Evolutionary conservation across 2,797 vertebrate species (phyloP).

Genomic region (Squalus acanthias): DNA sequence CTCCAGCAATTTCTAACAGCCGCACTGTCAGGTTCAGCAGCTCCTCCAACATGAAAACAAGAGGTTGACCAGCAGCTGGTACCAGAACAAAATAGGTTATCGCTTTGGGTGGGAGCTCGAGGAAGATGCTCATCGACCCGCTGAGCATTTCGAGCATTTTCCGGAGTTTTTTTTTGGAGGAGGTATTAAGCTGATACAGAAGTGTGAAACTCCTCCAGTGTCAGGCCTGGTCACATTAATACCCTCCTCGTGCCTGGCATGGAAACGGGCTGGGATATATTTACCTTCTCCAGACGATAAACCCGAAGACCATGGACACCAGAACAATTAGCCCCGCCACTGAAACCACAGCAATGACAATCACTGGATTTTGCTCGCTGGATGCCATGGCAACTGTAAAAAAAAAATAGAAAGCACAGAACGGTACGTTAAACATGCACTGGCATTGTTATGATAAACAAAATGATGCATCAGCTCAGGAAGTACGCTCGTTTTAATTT

Average conservation of each 20-base stretch:
- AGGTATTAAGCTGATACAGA: not conserved
- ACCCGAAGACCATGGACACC: slow-evolving; percentile 70
- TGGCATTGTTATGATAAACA: not conserved
- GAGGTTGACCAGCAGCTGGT: not conserved
- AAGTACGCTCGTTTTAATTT: not conserved
- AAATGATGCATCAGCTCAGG: not conserved
- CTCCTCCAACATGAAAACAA: too few species aligned
- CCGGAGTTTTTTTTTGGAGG: not conserved
- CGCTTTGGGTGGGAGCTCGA: not conserved
- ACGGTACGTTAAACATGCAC: not conserved
- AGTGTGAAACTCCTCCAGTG: not conserved
- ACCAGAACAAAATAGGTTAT: not conserved
- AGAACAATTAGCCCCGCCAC: slow-evolving; percentile 78
- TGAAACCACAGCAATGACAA: slow-evolving; percentile 75
- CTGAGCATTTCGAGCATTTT: not conserved
- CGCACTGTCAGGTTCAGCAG: not conserved
- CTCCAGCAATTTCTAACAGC: not conserved
- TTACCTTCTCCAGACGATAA: slow-evolving; percentile 89
- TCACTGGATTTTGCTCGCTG: slow-evolving; percentile 77
- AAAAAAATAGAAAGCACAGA: slow-evolving; percentile 27
- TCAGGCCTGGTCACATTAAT: too few species aligned
- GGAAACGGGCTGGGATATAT: not conserved
- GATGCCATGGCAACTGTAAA: slow-evolving; percentile 69
- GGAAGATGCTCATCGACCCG: not conserved
- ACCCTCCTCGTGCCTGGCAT: not conserved